Conservation (phyloP, 2,888 invertebrate species). For the Apodemia hepburni region DNA sequence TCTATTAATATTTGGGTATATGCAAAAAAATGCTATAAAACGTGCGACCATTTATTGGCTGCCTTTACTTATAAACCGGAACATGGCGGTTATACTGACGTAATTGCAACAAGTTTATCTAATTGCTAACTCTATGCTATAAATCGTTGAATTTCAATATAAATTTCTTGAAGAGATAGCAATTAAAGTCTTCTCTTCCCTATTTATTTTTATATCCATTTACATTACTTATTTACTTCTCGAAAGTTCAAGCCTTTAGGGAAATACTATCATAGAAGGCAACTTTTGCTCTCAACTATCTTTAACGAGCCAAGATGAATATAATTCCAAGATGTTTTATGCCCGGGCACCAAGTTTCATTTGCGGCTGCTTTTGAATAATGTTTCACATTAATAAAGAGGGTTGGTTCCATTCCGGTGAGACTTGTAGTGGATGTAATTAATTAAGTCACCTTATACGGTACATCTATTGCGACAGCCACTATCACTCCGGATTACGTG, state of each 20-base stretch:
- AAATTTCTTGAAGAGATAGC: not conserved
- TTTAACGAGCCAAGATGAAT: conserved; percentile 37
- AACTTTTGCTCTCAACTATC: conserved; percentile 55
- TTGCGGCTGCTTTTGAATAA: conserved; percentile 69
- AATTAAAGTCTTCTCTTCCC: not conserved
- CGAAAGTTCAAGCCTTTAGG: conserved; percentile 18
- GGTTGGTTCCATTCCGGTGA: conserved; percentile 53
- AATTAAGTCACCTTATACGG: conserved; percentile 53
- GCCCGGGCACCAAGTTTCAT: conserved; percentile 58
- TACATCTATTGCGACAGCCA: conserved; percentile 47
- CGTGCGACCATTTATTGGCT: not conserved
- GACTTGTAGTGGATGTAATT: conserved; percentile 63
- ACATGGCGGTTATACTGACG: not conserved
- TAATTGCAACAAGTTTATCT: too few species aligned
- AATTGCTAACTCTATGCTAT: not conserved
- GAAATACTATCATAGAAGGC: conserved; percentile 50
- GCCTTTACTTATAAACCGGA: not conserved
- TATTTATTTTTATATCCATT: not conserved
- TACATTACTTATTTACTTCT: not conserved
- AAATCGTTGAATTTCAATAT: not conserved
- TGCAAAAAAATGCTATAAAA: too few species aligned
- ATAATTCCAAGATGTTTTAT: conserved; percentile 60
- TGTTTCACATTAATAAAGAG: conserved; percentile 72
- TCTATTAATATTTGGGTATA: too few species aligned
- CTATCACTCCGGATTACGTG: conserved; percentile 52